Evolutionary conservation across 1,140 invertebrate species (phyloP).

Genomic region (Neomicropteryx cornuta): DNA sequence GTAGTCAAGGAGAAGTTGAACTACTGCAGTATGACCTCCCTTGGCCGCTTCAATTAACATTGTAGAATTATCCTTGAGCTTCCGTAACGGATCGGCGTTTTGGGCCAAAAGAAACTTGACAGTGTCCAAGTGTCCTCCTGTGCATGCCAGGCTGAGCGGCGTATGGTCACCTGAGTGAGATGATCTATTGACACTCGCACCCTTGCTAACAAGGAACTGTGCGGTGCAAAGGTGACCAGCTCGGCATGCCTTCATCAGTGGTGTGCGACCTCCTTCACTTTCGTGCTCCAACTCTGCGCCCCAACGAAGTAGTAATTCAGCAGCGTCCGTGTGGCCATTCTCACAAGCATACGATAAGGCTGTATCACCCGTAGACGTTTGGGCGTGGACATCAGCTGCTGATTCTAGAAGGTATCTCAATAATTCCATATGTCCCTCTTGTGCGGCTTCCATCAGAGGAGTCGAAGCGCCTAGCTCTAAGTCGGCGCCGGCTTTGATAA

Average conservation of each 20-base stretch:
- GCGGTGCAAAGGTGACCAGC: constrained; percentile 98
- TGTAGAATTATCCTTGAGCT: constrained; percentile 96
- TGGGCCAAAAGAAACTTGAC: constrained; percentile 84
- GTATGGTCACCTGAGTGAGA: constrained; percentile 98
- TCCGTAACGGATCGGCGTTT: constrained; percentile 91
- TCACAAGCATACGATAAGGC: constrained; percentile 96
- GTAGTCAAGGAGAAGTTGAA: constrained; percentile 90
- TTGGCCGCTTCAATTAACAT: constrained; percentile 98
- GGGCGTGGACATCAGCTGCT: constrained; percentile 83
- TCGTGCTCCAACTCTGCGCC: constrained; percentile 90
- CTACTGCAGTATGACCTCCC: constrained; percentile 91
- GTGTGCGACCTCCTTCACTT: constrained; percentile 89
- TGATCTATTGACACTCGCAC: constrained; percentile 87
- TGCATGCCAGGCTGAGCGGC: constrained; percentile 92
- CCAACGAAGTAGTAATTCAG: constrained; percentile 77
- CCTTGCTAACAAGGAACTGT: constrained; percentile 88
- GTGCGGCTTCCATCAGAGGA: constrained; percentile 95
- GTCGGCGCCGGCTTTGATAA: constrained; percentile 92
- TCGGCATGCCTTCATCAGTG: constrained; percentile 97
- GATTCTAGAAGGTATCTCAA: constrained; percentile 79
- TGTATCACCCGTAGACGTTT: constrained; percentile 91
- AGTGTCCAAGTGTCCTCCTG: constrained; percentile 85
- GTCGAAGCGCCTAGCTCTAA: constrained; percentile 93
- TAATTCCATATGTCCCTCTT: constrained; percentile 92
- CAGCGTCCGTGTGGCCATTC: constrained; percentile 91